A percentile compares a stretch with the other conserved stretches of the same genome.
Evolutionary conservation across 2,888 invertebrate species (phyloP).

Genomic region (Acanthoscelides obtectus): DNA sequence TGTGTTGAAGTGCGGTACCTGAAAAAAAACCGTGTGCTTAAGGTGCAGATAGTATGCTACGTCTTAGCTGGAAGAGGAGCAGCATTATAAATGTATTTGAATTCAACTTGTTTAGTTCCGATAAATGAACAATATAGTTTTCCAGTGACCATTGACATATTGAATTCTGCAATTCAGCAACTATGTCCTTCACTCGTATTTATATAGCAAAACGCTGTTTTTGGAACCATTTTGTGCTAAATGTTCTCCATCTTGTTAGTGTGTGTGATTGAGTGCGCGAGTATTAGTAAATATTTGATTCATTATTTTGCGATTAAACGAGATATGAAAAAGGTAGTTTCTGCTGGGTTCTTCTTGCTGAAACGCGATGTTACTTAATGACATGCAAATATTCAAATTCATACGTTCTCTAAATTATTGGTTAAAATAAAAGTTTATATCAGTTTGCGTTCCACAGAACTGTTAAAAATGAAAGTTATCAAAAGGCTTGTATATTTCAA

Average conservation of each 20-base stretch:
- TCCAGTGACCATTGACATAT: too few species aligned
- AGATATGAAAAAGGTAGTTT: neutral
- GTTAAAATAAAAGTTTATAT: neutral
- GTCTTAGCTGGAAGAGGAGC: too few species aligned
- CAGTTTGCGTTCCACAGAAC: neutral
- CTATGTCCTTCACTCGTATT: neutral
- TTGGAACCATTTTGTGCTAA: conserved; percentile 21
- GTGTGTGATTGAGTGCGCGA: neutral
- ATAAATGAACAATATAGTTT: too few species aligned
- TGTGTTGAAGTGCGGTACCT: too few species aligned
- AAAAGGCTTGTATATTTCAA: too few species aligned
- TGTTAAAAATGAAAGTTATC: neutral
- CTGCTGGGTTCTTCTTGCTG: neutral
- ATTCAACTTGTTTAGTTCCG: too few species aligned
- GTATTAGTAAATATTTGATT: neutral
- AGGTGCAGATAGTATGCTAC: too few species aligned
- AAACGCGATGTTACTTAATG: neutral
- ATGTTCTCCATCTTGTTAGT: neutral
- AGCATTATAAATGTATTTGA: too few species aligned
- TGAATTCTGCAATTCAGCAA: neutral
- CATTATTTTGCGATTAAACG: neutral
- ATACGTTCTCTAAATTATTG: neutral
- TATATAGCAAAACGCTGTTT: conserved; percentile 20
- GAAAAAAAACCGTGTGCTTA: too few species aligned
- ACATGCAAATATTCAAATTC: neutral